phyloP scores from a whole-genome alignment of 2,113 vertebrate genomes.

The Phocoena phocoena region DNA sequence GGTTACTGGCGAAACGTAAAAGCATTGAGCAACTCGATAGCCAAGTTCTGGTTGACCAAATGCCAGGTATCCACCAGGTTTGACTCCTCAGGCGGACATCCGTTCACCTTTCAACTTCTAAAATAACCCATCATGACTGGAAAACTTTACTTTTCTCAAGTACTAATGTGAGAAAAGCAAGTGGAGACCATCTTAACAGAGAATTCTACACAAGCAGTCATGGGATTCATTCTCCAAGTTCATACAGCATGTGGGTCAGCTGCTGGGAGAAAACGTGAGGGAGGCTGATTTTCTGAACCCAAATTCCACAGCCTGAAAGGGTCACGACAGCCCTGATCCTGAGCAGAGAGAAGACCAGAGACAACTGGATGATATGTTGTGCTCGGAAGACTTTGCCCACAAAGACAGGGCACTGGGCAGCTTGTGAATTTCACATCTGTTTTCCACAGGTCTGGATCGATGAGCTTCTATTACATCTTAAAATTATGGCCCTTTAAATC shows the following conservation, averaged over 20 bases:
- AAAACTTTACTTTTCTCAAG: neutral
- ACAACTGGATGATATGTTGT: neutral
- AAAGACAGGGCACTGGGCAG: neutral
- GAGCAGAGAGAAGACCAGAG: neutral
- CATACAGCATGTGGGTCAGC: neutral
- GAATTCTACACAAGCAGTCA: neutral
- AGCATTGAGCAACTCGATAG: neutral
- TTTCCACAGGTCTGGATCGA: neutral
- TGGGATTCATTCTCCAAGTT: neutral
- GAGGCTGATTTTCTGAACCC: neutral
- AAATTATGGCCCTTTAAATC: neutral
- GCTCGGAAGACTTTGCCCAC: neutral
- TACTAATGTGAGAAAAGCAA: neutral
- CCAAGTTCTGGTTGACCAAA: neutral
- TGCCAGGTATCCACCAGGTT: neutral
- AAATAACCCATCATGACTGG: neutral
- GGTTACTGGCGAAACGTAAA: neutral
- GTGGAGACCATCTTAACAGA: neutral
- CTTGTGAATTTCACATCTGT: neutral
- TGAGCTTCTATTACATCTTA: neutral
- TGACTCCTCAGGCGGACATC: neutral
- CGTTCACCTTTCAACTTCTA: neutral
- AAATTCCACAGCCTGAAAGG: neutral
- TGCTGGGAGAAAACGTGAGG: neutral
- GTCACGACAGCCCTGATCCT: neutral